Conservation (phyloP, 2,113 vertebrate species). For the Embiotoca jacksoni region DNA sequence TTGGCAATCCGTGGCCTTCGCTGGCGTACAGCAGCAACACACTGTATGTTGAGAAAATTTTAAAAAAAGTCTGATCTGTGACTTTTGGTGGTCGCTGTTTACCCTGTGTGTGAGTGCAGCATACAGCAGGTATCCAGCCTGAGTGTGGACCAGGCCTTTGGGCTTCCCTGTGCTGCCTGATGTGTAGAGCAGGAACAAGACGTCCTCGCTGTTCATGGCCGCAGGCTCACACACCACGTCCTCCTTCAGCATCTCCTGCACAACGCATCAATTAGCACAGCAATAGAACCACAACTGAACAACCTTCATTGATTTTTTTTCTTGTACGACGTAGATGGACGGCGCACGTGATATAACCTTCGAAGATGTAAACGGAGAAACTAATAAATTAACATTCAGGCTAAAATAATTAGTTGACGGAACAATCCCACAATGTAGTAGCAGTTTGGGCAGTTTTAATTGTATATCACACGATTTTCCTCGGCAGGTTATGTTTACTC, state of each 20-base stretch:
- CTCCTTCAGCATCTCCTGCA: slow-evolving; percentile 86
- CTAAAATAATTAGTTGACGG: no score
- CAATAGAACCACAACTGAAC: no score
- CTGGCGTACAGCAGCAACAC: neutral
- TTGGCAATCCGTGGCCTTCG: neutral
- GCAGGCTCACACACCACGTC: slow-evolving; percentile 82
- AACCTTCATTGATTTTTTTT: no score
- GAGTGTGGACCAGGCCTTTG: slow-evolving; percentile 88
- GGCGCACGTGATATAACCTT: no score
- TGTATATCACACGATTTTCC: no score
- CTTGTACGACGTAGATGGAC: no score
- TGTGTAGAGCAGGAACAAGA: slow-evolving; percentile 86
- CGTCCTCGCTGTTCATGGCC: slow-evolving; percentile 86
- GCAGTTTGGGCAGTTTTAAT: no score
- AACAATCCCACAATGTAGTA: no score
- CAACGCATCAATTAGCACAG: neutral
- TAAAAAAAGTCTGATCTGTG: no score
- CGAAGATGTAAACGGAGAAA: no score
- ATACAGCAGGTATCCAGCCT: slow-evolving; percentile 87
- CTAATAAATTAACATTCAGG: no score
- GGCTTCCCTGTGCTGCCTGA: slow-evolving; percentile 88
- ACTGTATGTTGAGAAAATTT: neutral
- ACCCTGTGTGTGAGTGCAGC: slow-evolving; percentile 86
- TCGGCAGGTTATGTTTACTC: no score
- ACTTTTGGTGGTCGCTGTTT: slow-evolving; percentile 15